These are phyloP conservation scores for Galleria mellonella DNA, from an alignment of 1,140 invertebrate species.

Conservation along the genomic window DNA sequence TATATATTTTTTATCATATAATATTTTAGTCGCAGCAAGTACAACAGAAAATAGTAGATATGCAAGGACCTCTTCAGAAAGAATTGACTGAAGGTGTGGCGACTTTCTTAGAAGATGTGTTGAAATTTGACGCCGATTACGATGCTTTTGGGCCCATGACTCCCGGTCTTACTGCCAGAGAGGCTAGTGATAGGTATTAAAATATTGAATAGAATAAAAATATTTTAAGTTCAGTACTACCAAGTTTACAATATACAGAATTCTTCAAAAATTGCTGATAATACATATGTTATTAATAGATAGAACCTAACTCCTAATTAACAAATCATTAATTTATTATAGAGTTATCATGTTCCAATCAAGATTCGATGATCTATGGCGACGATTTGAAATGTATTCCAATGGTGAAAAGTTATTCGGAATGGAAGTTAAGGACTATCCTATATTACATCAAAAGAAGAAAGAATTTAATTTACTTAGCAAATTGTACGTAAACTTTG, in stretches of 20 bases:
- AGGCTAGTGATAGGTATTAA: constrained; percentile 83
- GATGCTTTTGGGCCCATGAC: constrained; percentile 88
- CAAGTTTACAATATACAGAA: too few species aligned
- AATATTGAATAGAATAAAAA: too few species aligned
- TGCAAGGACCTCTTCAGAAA: constrained; percentile 84
- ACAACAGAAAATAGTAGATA: constrained; percentile 81
- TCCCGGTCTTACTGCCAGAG: constrained; percentile 84
- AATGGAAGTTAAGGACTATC: constrained; percentile 86
- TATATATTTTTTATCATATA: constrained; percentile 3
- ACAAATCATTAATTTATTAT: constrained; percentile 15
- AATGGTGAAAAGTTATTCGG: constrained; percentile 90
- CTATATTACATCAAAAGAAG: constrained; percentile 83
- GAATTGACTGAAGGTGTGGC: constrained; percentile 83
- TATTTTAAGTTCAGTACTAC: too few species aligned
- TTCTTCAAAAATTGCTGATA: too few species aligned
- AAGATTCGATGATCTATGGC: constrained; percentile 87
- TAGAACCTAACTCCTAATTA: too few species aligned
- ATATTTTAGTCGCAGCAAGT: constrained; percentile 79
- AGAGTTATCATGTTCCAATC: constrained; percentile 84
- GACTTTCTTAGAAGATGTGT: constrained; percentile 80
- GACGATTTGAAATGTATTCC: constrained; percentile 85
- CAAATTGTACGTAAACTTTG: constrained; percentile 79
- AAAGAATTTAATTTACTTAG: constrained; percentile 90
- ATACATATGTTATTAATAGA: too few species aligned
- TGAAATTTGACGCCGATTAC: constrained; percentile 84